These are phyloP conservation scores for Heliconius ethilla DNA, from an alignment of 2,888 invertebrate species.

Conservation along the genomic window DNA sequence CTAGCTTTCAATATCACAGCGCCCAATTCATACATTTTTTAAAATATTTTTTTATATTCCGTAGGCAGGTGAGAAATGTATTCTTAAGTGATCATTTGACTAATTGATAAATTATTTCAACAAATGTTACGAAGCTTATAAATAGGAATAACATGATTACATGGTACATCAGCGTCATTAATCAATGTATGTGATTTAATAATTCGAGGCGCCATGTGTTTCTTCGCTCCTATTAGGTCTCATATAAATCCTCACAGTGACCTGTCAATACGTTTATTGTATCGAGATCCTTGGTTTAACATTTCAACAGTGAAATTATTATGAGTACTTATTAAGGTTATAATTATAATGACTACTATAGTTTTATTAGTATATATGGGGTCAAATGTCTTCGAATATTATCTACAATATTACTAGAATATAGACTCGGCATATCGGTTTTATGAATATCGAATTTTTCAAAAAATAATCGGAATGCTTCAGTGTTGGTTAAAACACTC, in stretches of 20 bases:
- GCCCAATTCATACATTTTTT: neutral
- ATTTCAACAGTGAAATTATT: neutral
- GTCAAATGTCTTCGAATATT: neutral
- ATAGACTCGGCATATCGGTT: neutral
- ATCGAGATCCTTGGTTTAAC: neutral
- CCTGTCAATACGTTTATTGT: neutral
- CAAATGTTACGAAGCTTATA: conserved; percentile 3
- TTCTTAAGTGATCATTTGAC: neutral
- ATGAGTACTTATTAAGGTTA: neutral
- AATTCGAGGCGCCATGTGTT: neutral
- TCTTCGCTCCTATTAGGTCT: neutral
- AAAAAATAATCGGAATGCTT: too few relatives aligned
- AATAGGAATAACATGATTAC: conserved; percentile 6
- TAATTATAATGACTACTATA: neutral
- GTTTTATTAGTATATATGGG: neutral
- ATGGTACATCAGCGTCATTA: conserved; percentile 6
- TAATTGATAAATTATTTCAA: conserved; percentile 21
- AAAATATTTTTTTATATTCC: neutral
- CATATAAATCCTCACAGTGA: neutral
- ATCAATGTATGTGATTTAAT: conserved; percentile 5
- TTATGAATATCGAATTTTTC: neutral
- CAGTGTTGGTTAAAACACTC: too few relatives aligned
- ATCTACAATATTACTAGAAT: neutral
- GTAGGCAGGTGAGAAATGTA: neutral
- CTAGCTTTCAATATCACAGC: too few relatives aligned